phyloP scores from a whole-genome alignment of 2,888 invertebrate genomes.

The Crematogaster levior region DNA sequence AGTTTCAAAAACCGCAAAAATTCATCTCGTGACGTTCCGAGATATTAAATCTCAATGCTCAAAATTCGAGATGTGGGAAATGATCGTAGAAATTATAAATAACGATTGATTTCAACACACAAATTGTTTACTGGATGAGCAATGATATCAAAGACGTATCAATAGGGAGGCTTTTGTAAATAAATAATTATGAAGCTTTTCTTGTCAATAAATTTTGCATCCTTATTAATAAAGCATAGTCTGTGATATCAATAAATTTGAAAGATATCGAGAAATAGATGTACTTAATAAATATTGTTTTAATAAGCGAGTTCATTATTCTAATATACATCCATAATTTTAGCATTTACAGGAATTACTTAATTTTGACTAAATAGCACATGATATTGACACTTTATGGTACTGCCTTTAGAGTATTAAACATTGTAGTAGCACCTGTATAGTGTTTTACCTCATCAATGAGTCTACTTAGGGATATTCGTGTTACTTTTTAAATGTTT shows the following conservation, averaged over 20 bases:
- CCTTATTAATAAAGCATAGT: constrained; percentile 29
- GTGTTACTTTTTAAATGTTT: constrained; percentile 59
- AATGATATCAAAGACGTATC: constrained; percentile 15
- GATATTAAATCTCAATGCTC: constrained; percentile 13
- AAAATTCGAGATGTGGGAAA: constrained; percentile 18
- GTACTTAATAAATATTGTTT: constrained; percentile 60
- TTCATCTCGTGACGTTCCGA: constrained; percentile 46
- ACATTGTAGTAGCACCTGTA: constrained; percentile 61
- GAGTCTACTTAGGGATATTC: constrained; percentile 60
- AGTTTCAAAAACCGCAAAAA: constrained; percentile 63
- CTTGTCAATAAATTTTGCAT: neutral
- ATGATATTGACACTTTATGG: constrained; percentile 59
- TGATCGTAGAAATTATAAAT: constrained; percentile 31
- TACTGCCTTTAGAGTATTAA: constrained; percentile 63
- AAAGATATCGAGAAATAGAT: constrained; percentile 57
- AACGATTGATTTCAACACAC: constrained; percentile 16
- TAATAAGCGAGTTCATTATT: constrained; percentile 59
- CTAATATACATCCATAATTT: constrained; percentile 69
- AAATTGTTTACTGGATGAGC: constrained; percentile 9
- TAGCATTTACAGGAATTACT: constrained; percentile 63
- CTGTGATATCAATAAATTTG: constrained; percentile 27
- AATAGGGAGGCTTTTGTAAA: constrained; percentile 8
- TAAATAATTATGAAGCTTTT: constrained; percentile 22
- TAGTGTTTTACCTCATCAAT: constrained; percentile 60
- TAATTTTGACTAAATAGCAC: constrained; percentile 66